Evolutionary conservation across 2,797 vertebrate species (phyloP).

Genomic region (Aulostomus chinensis): DNA sequence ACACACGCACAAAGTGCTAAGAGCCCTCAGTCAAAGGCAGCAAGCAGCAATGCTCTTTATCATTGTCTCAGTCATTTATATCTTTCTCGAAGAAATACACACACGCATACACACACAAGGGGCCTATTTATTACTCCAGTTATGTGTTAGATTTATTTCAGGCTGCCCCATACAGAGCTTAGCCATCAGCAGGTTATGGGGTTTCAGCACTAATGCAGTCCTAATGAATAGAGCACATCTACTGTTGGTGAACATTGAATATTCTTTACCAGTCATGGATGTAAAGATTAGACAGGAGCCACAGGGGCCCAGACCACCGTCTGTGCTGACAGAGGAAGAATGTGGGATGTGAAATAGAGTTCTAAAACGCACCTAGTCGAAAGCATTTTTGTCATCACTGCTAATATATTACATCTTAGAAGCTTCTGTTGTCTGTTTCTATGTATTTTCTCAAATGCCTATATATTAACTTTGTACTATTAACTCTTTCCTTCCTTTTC

Average conservation of each 20-base stretch:
- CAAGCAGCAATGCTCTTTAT: constrained; percentile 72
- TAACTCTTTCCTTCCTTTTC: neutral
- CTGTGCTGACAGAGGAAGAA: constrained; percentile 55
- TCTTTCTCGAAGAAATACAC: constrained; percentile 66
- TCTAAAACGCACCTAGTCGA: constrained; percentile 21
- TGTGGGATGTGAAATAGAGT: constrained; percentile 39
- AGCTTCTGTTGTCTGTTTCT: constrained; percentile 6
- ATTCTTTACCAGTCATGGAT: constrained; percentile 44
- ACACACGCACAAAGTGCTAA: constrained; percentile 63
- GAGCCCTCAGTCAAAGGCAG: constrained; percentile 79
- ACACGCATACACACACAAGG: constrained; percentile 34
- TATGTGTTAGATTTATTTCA: constrained; percentile 80
- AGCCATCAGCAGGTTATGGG: constrained; percentile 71
- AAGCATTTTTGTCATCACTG: constrained; percentile 31
- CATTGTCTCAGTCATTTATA: constrained; percentile 76
- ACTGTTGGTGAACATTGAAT: constrained; percentile 46
- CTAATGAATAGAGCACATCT: constrained; percentile 75
- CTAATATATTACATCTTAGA: constrained; percentile 35
- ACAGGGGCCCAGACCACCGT: constrained; percentile 26
- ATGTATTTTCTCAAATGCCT: constrained; percentile 4
- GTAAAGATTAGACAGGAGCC: constrained; percentile 61
- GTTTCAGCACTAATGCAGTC: constrained; percentile 70
- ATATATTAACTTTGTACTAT: neutral
- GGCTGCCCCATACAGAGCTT: constrained; percentile 56
- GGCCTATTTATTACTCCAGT: constrained; percentile 77